Evolutionary conservation across 2,797 vertebrate species (phyloP), one percentile per base, ranked within the genome.

Genomic region (Arnoldichthys spilopterus): DNA sequence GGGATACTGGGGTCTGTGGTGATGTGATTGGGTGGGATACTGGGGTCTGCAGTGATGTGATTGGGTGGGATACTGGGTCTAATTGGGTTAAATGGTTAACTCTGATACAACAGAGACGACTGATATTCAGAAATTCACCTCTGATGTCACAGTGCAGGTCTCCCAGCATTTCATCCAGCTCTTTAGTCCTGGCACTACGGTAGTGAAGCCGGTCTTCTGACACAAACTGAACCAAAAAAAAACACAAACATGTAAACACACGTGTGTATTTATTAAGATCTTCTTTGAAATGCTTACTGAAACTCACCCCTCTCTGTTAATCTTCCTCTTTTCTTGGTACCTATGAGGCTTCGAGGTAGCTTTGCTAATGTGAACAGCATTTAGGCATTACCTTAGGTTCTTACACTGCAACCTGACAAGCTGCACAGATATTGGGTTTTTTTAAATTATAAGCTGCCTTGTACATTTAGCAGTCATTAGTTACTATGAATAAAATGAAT

Each of bases 61-160:
- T n/a, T n/a, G n/a, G n/a, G n/a, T n/a, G n/a, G n/a, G n/a, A n/a
- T n/a, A n/a, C n/a, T n/a, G n/a, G 34, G 34, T 37, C 34, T 3
- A 3, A 3, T 37, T 37, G 3, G 8, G 34, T 47, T 32, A 3
- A 64, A 12, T 20, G 54, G 47, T 34, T 20, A 54, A 63, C 22
- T 61, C 1, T 7, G n/a, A 43, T 13, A n/a, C 28, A 9, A 34
- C 26, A 32, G 34, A 43, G 34, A 58, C 49, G 51, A 45, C 28
- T 32, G n/a, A 30, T 43, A 43, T 56, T 15, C 45, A 49, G 43
- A 28, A 49, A 4, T 24, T 30, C 81, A 96, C 98, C 97, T 92
- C 94, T 92, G 79, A 98, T 97, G 85, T 98, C 97, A 82, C 94
- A 96, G 88, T 97, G 96, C 80, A 99, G 87, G 89, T 99, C 98